These are phyloP conservation scores for Elanus axillaris DNA, from an alignment of 2,113 vertebrate species.

Conservation along the genomic window DNA sequence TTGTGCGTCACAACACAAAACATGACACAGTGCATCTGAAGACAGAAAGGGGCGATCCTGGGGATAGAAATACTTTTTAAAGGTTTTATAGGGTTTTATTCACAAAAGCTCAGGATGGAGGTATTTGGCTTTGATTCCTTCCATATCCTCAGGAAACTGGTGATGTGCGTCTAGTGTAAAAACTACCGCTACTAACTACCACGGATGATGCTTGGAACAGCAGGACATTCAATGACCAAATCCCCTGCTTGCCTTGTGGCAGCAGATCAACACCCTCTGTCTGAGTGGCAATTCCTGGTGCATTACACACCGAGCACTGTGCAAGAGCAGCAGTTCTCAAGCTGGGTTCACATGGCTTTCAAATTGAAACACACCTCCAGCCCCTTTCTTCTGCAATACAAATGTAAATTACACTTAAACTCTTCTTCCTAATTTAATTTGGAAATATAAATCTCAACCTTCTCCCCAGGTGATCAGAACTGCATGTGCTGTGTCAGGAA, in stretches of 20 bases:
- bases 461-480: neutral
- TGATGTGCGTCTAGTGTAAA: neutral
- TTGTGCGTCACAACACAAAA: neutral
- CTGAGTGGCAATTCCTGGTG: neutral
- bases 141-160: neutral
- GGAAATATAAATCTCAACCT: neutral
- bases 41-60: neutral
- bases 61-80: neutral
- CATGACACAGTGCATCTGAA: neutral
- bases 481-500: neutral
- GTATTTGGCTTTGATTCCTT: neutral
- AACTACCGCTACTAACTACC: neutral
- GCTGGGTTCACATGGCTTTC: rapidly evolving
- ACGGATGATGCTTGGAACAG: neutral
- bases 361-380: neutral
- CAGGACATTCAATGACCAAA: neutral
- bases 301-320: rapidly evolving
- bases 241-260: neutral
- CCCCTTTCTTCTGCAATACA: neutral
- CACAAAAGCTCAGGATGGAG: neutral
- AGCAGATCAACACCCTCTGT: neutral
- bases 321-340: neutral
- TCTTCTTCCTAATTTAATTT: neutral
- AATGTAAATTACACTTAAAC: neutral
- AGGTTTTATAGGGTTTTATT: neutral